phyloP scores from a whole-genome alignment of 2,113 vertebrate species.

The Mesoclemmys tuberculata region DNA sequence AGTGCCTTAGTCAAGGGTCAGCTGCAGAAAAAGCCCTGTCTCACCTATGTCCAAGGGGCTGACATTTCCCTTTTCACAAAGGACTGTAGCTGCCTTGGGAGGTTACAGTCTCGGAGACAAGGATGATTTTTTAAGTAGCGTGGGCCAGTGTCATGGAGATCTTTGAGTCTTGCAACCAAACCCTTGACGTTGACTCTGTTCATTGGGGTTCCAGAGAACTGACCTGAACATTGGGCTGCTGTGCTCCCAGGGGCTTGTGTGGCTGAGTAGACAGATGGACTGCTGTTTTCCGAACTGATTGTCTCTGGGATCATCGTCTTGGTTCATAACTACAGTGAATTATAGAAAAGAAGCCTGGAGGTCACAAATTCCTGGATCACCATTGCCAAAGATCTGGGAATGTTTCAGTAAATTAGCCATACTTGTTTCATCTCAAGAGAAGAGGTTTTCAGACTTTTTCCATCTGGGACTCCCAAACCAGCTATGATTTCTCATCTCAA shows the following conservation, averaged over 20 bases:
- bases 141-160: neutral
- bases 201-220: constrained; percentile 5
- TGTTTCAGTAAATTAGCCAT: neutral
- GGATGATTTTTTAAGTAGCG: constrained; percentile 5
- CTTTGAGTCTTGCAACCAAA: constrained; percentile 14
- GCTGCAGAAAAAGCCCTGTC: neutral
- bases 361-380: neutral
- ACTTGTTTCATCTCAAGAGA: neutral
- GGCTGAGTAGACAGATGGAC: neutral
- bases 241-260: neutral
- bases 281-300: constrained; percentile 14
- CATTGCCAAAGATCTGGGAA: neutral
- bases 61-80: neutral
- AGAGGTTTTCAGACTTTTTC: neutral
- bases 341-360: neutral
- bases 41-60: neutral
- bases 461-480: neutral
- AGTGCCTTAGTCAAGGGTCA: neutral
- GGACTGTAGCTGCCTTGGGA: neutral
- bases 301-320: neutral
- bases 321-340: neutral
- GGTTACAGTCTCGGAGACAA: neutral
- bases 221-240: neutral
- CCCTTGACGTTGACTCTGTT: constrained; percentile 35
- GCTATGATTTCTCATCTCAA: neutral